A percentile compares a stretch with the other conserved stretches of the same genome.
These are phyloP conservation scores for Phallusia fumigata DNA, from an alignment of 23 tunicate genomes.

Conservation along the genomic window DNA sequence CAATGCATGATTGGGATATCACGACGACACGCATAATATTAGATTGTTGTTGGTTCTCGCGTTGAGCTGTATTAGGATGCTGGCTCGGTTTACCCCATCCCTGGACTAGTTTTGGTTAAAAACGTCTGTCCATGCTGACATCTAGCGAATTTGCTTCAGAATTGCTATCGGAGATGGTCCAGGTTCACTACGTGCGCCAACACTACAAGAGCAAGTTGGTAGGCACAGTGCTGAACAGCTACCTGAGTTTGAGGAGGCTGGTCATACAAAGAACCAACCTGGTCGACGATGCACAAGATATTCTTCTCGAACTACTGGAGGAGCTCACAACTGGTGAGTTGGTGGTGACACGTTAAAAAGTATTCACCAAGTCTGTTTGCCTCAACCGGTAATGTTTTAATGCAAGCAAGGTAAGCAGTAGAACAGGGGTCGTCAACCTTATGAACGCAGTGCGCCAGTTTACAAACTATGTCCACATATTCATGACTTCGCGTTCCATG, in stretches of 20 bases:
- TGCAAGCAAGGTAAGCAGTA: background rate
- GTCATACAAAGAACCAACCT: conserved; percentile 89
- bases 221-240: conserved; percentile 86
- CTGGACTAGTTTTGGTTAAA: too few species aligned
- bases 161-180: conserved; percentile 73
- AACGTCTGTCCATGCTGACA: too few species aligned
- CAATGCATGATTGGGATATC: too few species aligned
- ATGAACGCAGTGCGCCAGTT: too few species aligned
- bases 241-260: conserved; percentile 76
- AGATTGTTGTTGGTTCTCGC: too few species aligned
- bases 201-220: conserved; percentile 76
- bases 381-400: background rate
- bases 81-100: too few species aligned
- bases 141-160: conserved; percentile 39
- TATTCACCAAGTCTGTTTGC: background rate
- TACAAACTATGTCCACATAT: too few species aligned
- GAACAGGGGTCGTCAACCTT: too few species aligned
- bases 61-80: too few species aligned
- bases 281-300: conserved; percentile 91
- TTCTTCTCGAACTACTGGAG: conserved; percentile 85
- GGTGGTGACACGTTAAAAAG: background rate
- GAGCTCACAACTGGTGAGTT: conserved; percentile 75
- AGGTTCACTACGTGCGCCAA: conserved; percentile 60
- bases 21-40: too few species aligned
- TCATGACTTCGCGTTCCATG: too few species aligned